A percentile compares a stretch with the other conserved stretches of the same genome.
Conservation (phyloP, 2,797 vertebrate species). For the Staurois parvus region DNA sequence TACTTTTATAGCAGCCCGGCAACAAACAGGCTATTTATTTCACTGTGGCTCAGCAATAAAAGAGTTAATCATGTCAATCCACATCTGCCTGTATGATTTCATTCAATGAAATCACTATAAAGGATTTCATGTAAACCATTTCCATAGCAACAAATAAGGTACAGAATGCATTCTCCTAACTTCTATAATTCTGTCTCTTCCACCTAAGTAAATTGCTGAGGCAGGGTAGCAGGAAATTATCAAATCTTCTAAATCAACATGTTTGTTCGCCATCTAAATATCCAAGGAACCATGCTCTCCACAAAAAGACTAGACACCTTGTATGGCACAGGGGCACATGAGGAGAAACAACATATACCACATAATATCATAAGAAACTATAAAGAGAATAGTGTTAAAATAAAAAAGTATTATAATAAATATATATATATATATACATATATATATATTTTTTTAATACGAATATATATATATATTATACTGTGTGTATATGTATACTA, state of each 20-base stretch:
- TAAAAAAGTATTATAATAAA: too few relatives aligned
- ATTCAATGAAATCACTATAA: not conserved
- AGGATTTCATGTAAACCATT: not conserved
- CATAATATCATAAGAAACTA: too few relatives aligned
- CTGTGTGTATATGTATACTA: too few relatives aligned
- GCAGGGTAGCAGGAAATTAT: not conserved
- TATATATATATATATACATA: too few relatives aligned
- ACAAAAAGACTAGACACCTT: not conserved
- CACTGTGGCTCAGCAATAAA: not conserved
- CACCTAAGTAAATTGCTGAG: slow-evolving; percentile 3
- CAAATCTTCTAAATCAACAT: not conserved
- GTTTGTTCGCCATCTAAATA: not conserved
- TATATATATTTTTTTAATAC: too few relatives aligned
- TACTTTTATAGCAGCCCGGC: too few relatives aligned
- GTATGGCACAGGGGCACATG: not conserved
- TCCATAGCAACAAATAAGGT: slow-evolving; percentile 19
- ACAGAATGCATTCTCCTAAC: not conserved
- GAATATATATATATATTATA: too few relatives aligned
- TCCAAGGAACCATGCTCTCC: not conserved
- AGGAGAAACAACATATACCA: not conserved
- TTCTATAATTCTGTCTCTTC: not conserved
- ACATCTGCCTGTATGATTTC: not conserved
- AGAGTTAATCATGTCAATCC: not conserved
- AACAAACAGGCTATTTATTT: too few relatives aligned
- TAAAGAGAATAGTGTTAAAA: too few relatives aligned